Base-by-base conservation (phyloP, 2,113 vertebrate genomes). In the Nibea albiflora region DNA sequence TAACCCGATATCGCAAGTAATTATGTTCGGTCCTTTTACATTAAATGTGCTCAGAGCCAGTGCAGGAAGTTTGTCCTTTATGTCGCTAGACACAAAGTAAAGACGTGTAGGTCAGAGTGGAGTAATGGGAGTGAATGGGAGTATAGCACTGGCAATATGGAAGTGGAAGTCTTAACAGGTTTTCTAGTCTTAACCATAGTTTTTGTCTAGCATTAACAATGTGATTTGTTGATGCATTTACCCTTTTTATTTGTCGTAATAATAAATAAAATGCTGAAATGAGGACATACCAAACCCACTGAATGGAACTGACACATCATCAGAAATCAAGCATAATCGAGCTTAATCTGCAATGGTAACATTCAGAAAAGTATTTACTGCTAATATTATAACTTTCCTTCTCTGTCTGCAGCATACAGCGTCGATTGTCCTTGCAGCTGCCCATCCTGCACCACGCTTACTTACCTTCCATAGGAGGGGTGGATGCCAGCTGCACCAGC, bases 401-500 rank as follows among this genome's bases (percentile, higher is more conserved):
- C 47, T 74, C 42, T 84, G 0, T 80, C 69, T 86, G 78, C 96
- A 99, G 98, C 95, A 98, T 99, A 96, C 98, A 99, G 88, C 97
- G 98, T 65, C 96, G 98, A 80, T 96, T 99, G 90, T 99, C 98
- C 61, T 95, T 99, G 92, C 98, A 99, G 94, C 96, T 99, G 80
- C 98, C 98, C 85, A 99, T 99, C 84, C 96, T 99, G 58, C 98
- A 99, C 78, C 98, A 99, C 17, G 98, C 98, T 93, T 99, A 99
- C 90, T 91, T 99, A 94, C 98, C 98, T 1, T 99, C 98, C 94
- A 99, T 99, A 94, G 98, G 98, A 92, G 98, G 98, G 65, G 97
- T 99, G 6, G 98, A 99, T 4, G 98, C 98, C 86, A 99, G 98
- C 94, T 99, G 98, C 79, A 97, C 96, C 93, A 99, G 97, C 75